Evolutionary conservation across 2,797 vertebrate genomes (phyloP).

Genomic region (Acropternis orthonyx): DNA sequence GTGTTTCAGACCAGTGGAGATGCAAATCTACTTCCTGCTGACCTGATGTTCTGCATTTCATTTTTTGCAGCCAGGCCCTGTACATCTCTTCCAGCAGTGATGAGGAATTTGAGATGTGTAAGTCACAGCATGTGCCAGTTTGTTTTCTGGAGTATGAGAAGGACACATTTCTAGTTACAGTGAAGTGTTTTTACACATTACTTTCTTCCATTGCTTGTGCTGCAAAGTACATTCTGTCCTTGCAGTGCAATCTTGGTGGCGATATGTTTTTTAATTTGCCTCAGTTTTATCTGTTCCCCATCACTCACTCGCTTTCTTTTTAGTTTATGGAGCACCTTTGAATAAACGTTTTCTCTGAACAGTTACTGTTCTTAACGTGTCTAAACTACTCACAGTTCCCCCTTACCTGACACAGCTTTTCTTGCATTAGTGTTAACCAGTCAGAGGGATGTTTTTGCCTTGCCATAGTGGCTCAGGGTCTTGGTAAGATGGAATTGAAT

Average conservation of each 20-base stretch:
- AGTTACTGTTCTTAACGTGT: not conserved
- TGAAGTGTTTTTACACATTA: fast-evolving
- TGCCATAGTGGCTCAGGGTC: not conserved
- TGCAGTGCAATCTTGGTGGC: not conserved
- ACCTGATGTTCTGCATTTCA: not conserved
- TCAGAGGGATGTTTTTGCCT: not conserved
- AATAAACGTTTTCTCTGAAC: not conserved
- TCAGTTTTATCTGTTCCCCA: not conserved
- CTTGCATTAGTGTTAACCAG: not conserved
- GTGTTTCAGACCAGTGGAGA: not conserved
- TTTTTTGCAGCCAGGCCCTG: conserved; percentile 27
- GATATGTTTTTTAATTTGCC: not conserved
- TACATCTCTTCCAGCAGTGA: conserved; percentile 77
- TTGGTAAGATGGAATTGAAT: not conserved
- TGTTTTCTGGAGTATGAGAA: not conserved
- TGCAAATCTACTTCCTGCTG: not conserved
- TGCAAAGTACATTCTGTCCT: not conserved
- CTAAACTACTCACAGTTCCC: not conserved
- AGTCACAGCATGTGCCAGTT: conserved; percentile 30
- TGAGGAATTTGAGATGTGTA: conserved; percentile 81
- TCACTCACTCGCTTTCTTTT: not conserved
- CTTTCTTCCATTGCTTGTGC: not conserved
- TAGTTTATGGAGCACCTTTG: not conserved
- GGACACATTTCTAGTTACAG: fast-evolving
- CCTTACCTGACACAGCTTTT: not conserved